Base-by-base conservation (phyloP, 2,888 invertebrate species). In the Homarus gammarus region DNA sequence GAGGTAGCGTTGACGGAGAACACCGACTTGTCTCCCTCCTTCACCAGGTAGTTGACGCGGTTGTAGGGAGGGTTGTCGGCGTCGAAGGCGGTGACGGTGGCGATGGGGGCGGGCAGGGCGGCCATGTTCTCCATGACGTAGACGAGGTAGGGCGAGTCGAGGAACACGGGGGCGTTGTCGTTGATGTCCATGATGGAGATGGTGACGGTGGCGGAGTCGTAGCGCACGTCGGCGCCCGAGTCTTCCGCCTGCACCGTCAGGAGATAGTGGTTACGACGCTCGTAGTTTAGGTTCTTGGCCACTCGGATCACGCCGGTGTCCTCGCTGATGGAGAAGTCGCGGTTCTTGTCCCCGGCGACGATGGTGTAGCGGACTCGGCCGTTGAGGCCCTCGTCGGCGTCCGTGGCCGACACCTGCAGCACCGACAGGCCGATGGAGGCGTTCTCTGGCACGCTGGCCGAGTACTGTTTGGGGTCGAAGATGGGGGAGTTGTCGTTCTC, bases 341-440 rank as follows among this genome's bases (percentile, higher is more conserved):
- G 96, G 94, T 98, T 98, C 90, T 96, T 96, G 94, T 99, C 98
- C 6, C 98, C 99, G 40, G 96, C 95, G 49, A 96, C 96, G 92
- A 99, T 98, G 64, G 97, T 97, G 94, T 97, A 99, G 81, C 98
- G 96, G 6, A 99, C 97, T 92, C 97, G 96, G n/a, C 98, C 98
- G 94, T 98, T 98, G 56, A 96, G 95, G 75, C 97, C 98, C 93
- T 97, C 97, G 94, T 98, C 97, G 92, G 97, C 95, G 94, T 98
- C 98, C 12, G 97, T 97, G 22, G 98, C 98, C 1, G 97, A 97
- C 33, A 98, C 97, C 95, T 97, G 97, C 68, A 98, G 94, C 0
- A 99, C 97, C 93, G 97, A 97, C 70, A 97, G 97, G 8, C 98
- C 99, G 92, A 98, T 97, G 92, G 97, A 97, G n/a, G 98, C 97